Percentiles rank a stretch among this genome's conserved stretches.
These are phyloP conservation scores for Chaetodon trifascialis DNA, from an alignment of 2,113 vertebrate genomes.

Conservation along the genomic window DNA sequence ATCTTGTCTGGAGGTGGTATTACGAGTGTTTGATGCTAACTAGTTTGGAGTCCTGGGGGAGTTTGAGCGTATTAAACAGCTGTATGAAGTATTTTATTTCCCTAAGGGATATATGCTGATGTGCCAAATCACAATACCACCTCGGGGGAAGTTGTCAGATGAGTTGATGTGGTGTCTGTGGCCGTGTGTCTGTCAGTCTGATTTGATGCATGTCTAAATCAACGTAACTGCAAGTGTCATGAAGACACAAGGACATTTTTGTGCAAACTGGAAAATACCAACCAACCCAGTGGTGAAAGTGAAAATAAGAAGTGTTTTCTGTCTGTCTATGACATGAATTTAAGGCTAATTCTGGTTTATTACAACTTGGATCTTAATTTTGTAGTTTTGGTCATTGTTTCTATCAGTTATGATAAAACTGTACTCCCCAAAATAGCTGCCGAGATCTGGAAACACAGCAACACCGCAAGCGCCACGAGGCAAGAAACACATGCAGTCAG, in stretches of 20 bases:
- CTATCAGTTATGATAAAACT: neutral
- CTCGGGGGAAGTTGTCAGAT: constrained; percentile 20
- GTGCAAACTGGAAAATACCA: neutral
- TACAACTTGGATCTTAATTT: neutral
- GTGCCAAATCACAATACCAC: neutral
- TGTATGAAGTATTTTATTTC: constrained; percentile 45
- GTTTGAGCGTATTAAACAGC: constrained; percentile 33
- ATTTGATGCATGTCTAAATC: constrained; percentile 21
- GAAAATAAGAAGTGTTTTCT: neutral
- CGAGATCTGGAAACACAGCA: neutral
- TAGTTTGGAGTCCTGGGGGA: constrained; percentile 21
- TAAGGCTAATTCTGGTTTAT: neutral
- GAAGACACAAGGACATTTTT: neutral
- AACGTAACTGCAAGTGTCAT: neutral
- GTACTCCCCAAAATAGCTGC: neutral
- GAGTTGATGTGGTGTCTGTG: constrained; percentile 30
- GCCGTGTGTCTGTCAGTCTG: constrained; percentile 23
- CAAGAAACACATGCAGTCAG: neutral
- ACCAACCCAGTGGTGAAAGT: neutral
- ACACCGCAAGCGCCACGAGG: neutral
- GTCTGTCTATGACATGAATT: neutral
- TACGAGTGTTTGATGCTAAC: constrained; percentile 29
- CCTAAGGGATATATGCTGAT: constrained; percentile 20
- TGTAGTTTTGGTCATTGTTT: neutral
- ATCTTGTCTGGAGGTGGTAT: constrained; percentile 25